These are phyloP conservation scores for Phacellophora camtschatica DNA, from an alignment of 30 jellyfish, hydroid and myxozoan genomes.

Conservation along the genomic window DNA sequence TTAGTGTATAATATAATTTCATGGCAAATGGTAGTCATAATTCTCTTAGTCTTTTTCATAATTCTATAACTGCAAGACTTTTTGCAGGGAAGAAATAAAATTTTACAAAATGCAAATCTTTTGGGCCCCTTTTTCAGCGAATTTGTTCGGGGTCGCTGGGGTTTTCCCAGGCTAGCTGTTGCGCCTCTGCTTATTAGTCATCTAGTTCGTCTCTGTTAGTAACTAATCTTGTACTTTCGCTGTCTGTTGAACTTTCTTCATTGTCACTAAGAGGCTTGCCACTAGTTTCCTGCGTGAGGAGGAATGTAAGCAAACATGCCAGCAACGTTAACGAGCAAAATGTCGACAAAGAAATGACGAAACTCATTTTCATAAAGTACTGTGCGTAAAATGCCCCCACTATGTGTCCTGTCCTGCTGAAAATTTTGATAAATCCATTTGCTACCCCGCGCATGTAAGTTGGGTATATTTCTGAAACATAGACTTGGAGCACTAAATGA, in stretches of 20 bases:
- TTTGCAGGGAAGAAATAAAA: no score
- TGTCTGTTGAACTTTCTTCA: slow-evolving; percentile 45
- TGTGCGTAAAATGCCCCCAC: slow-evolving; percentile 73
- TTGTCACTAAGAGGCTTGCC: slow-evolving; percentile 56
- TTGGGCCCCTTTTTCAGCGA: no score
- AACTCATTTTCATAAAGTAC: slow-evolving; percentile 63
- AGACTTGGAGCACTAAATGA: slow-evolving; percentile 56
- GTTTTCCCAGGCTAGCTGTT: neutral
- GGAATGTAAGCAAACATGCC: slow-evolving; percentile 49
- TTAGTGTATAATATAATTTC: no score
- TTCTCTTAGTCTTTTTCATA: no score
- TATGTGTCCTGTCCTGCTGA: slow-evolving; percentile 62
- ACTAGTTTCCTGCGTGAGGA: slow-evolving; percentile 46
- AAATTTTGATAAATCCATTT: slow-evolving; percentile 51
- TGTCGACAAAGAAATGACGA: slow-evolving; percentile 28
- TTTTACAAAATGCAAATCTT: no score
- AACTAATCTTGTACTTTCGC: slow-evolving; percentile 10
- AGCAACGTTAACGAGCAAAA: slow-evolving; percentile 47
- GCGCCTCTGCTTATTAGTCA: neutral
- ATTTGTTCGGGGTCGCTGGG: no score
- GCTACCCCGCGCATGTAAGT: slow-evolving; percentile 61
- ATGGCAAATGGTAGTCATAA: no score
- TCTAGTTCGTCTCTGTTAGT: slow-evolving; percentile 11
- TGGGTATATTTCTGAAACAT: slow-evolving; percentile 63
- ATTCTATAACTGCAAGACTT: no score